These are phyloP conservation scores for Oncorhynchus kisutch DNA, from an alignment of 2,113 vertebrate genomes.

Conservation along the genomic window DNA sequence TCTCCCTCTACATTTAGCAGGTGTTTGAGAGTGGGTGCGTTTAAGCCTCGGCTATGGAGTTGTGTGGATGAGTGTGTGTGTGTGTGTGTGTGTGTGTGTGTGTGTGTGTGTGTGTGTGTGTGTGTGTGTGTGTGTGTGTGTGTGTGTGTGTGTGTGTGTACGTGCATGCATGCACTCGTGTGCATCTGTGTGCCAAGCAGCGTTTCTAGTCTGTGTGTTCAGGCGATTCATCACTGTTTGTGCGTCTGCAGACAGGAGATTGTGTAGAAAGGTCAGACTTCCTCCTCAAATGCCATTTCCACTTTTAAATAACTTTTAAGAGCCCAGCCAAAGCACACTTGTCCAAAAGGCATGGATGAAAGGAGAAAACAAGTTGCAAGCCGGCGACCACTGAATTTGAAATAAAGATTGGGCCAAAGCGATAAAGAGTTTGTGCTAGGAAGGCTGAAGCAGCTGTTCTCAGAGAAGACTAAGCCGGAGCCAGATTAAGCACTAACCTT, in stretches of 20 bases:
- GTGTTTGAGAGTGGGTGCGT: too few relatives aligned
- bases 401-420: conserved; percentile 5
- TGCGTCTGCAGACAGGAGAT: conserved; percentile 42
- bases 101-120: neutral
- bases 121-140: neutral
- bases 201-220: neutral
- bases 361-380: neutral
- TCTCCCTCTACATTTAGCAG: too few relatives aligned
- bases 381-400: conserved; percentile 22
- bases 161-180: neutral
- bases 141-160: neutral
- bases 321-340: conserved; percentile 19
- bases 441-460: neutral
- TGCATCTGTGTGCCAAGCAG: neutral
- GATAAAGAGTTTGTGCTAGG: conserved; percentile 7
- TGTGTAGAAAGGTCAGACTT: conserved; percentile 52
- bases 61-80: too few relatives aligned
- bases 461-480: neutral
- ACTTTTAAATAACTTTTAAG: conserved; percentile 57
- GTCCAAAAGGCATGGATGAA: too few relatives aligned
- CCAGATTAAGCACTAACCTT: conserved; percentile 15
- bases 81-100: neutral
- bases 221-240: conserved; percentile 46
- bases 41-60: too few relatives aligned
- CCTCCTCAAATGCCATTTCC: conserved; percentile 52